These are phyloP conservation scores for Seriola aureovittata DNA, from an alignment of 2,113 vertebrate species.

Conservation along the genomic window DNA sequence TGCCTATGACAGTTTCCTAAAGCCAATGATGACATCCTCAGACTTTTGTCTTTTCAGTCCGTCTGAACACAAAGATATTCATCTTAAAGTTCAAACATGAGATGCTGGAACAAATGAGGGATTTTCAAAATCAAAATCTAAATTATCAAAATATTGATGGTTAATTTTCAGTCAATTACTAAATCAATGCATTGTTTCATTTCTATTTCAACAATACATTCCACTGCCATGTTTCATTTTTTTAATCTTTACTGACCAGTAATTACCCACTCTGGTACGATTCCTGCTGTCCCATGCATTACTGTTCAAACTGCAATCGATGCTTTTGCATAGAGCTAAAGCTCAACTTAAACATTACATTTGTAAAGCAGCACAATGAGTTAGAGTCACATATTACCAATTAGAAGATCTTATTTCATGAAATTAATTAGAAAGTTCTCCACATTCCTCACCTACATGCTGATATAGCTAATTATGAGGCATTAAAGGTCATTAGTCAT, in stretches of 20 bases:
- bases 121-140: neutral
- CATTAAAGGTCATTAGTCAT: constrained; percentile 71
- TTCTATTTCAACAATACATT: neutral
- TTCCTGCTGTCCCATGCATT: neutral
- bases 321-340: neutral
- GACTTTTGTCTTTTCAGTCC: neutral
- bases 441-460: constrained; percentile 49
- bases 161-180: too few relatives aligned
- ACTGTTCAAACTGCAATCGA: neutral
- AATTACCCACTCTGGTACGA: neutral
- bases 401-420: constrained; percentile 55
- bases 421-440: constrained; percentile 58
- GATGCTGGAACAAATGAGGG: neutral
- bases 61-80: neutral
- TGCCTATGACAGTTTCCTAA: neutral
- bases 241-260: neutral
- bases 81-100: neutral
- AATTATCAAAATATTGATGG: neutral
- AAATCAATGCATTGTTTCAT: too few relatives aligned
- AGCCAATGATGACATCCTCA: neutral
- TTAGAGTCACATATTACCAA: constrained; percentile 40
- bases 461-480: constrained; percentile 63
- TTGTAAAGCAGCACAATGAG: neutral
- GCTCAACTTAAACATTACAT: constrained; percentile 13
- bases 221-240: neutral